Evolutionary conservation across 2,888 invertebrate genomes (phyloP).

Genomic region (Coenonympha arcania): DNA sequence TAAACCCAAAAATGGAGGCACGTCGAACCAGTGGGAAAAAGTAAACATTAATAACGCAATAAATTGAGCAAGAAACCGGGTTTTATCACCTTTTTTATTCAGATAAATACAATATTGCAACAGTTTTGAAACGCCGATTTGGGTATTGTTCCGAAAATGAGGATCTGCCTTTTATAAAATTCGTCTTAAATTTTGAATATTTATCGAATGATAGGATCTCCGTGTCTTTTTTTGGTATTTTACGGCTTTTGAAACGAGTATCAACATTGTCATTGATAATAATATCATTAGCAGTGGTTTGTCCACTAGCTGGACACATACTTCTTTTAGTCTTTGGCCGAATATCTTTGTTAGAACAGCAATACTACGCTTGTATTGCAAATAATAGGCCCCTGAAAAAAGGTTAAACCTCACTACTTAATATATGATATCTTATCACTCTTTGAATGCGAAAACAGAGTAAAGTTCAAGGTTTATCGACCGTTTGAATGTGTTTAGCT

Average conservation of each 20-base stretch:
- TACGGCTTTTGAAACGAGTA: neutral
- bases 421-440: too few species aligned
- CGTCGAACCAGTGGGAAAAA: neutral
- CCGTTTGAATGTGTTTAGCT: neutral
- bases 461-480: neutral
- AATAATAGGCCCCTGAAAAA: neutral
- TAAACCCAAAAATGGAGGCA: conserved; percentile 10
- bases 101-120: conserved; percentile 4
- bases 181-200: neutral
- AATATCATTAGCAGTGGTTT: too few species aligned
- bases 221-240: neutral
- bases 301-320: too few species aligned
- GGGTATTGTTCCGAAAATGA: neutral
- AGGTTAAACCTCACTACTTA: neutral
- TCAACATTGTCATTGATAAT: too few species aligned
- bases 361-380: too few species aligned
- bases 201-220: neutral
- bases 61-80: neutral
- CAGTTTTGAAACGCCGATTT: neutral
- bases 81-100: conserved; percentile 1
- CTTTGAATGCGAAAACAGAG: neutral
- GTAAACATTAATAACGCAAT: neutral
- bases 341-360: too few species aligned
- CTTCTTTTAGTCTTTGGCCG: too few species aligned
- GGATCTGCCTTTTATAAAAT: neutral